phyloP scores from a whole-genome alignment of 2,797 vertebrate genomes.

The Sebastes hubbsi region DNA sequence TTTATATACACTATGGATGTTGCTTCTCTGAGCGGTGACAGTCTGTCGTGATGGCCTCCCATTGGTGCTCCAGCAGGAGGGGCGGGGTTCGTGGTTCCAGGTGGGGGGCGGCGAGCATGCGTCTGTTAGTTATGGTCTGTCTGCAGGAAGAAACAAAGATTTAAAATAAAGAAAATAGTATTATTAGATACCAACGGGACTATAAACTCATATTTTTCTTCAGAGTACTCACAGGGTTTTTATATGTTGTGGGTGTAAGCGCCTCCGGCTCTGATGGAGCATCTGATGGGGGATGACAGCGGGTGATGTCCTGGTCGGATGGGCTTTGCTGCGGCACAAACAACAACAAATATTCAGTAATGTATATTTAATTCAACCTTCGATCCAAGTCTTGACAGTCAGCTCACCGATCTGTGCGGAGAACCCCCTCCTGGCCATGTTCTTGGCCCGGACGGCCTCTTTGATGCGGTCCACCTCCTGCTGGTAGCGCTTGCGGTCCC shows the following conservation, averaged over 20 bases:
- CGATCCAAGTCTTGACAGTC: too few species aligned
- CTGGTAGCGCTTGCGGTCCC: slow-evolving; percentile 94
- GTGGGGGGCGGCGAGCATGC: slow-evolving; percentile 50
- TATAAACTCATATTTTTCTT: neutral
- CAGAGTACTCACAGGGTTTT: slow-evolving; percentile 50
- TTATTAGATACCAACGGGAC: too few species aligned
- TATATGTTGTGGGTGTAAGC: slow-evolving; percentile 77
- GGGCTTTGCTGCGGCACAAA: slow-evolving; percentile 85
- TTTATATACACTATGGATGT: slow-evolving; percentile 23
- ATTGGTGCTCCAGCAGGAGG: slow-evolving; percentile 36
- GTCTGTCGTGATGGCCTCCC: slow-evolving; percentile 49
- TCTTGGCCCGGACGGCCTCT: slow-evolving; percentile 94
- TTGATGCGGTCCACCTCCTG: slow-evolving; percentile 96
- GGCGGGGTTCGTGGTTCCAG: slow-evolving; percentile 43
- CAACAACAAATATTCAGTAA: neutral
- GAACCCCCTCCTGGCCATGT: slow-evolving; percentile 92
- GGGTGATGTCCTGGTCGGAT: slow-evolving; percentile 92
- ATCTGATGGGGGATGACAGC: slow-evolving; percentile 86
- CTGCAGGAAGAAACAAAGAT: slow-evolving; percentile 15
- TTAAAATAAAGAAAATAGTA: neutral
- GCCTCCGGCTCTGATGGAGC: slow-evolving; percentile 82
- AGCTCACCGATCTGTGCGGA: slow-evolving; percentile 92
- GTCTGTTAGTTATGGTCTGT: slow-evolving; percentile 13
- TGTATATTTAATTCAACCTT: neutral
- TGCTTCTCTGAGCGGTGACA: slow-evolving; percentile 19